A percentile compares a stretch with the other conserved stretches of the same genome.
phyloP scores from a whole-genome alignment of 2,888 invertebrate genomes.

The Polylopha cassiicola region DNA sequence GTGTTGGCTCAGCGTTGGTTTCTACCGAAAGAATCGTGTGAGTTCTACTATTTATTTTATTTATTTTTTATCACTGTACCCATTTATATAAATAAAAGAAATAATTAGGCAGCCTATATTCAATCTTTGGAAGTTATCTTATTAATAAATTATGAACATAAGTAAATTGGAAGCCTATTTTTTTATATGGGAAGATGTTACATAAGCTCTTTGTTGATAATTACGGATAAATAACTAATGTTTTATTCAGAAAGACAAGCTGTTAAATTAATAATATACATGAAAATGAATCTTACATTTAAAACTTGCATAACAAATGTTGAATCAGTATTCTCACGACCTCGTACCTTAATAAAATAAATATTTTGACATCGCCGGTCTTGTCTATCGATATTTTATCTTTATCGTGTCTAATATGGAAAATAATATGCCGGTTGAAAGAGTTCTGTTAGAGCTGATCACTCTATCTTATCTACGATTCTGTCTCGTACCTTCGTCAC shows the following conservation, averaged over 20 bases:
- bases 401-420: conserved; percentile 31
- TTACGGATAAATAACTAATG: too few species aligned
- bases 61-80: conserved; percentile 23
- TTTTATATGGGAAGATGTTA: too few species aligned
- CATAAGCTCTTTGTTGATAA: too few species aligned
- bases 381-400: conserved; percentile 35
- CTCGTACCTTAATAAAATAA: conserved; percentile 39
- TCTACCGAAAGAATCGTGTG: conserved; percentile 44
- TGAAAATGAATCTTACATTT: conserved; percentile 13
- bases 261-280: conserved; percentile 1
- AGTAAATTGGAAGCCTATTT: too few species aligned
- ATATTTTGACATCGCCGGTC: conserved; percentile 49
- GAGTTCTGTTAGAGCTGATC: conserved; percentile 38
- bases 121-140: too few species aligned
- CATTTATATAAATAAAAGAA: too few species aligned
- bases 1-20: conserved; percentile 36
- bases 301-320: conserved; percentile 8
- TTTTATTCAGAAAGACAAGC: neutral
- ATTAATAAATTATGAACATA: too few species aligned
- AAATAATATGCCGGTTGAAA: conserved; percentile 34
- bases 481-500: conserved; percentile 25
- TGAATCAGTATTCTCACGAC: conserved; percentile 29
- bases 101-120: too few species aligned
- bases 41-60: conserved; percentile 42
- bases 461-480: conserved; percentile 54